phyloP scores from a whole-genome alignment of 92 coral and sea anemone species.

The Bergia sp. region DNA sequence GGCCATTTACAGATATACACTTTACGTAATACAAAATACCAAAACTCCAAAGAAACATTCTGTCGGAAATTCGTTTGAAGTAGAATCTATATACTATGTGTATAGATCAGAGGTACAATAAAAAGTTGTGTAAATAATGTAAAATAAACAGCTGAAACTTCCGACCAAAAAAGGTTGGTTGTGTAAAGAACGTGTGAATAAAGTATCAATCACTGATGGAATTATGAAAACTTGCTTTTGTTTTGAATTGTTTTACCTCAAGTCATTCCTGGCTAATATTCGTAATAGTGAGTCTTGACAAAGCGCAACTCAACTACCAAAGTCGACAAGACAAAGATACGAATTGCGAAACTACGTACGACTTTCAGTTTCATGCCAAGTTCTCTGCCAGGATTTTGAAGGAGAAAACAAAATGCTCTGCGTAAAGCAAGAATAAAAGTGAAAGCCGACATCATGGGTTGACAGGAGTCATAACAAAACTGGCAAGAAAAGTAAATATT shows the following conservation, averaged over 20 bases:
- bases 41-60: neutral
- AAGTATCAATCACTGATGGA: neutral
- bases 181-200: neutral
- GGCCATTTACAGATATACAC: neutral
- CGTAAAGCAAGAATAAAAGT: slow-evolving; percentile 1
- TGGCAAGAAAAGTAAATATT: neutral
- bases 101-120: neutral
- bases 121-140: neutral
- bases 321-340: neutral
- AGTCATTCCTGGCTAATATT: neutral
- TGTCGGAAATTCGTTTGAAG: neutral
- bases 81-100: neutral
- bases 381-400: neutral
- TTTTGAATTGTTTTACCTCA: neutral
- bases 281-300: too few species aligned
- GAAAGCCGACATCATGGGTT: neutral
- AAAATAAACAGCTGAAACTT: neutral
- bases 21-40: neutral
- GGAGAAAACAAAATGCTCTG: neutral
- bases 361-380: neutral
- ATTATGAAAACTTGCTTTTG: neutral
- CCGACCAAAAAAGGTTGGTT: neutral
- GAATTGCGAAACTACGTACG: neutral
- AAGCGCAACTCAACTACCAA: neutral
- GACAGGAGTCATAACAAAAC: neutral